Conservation (phyloP, 2,113 vertebrate genomes). For the Forbesichthys agassizii region DNA sequence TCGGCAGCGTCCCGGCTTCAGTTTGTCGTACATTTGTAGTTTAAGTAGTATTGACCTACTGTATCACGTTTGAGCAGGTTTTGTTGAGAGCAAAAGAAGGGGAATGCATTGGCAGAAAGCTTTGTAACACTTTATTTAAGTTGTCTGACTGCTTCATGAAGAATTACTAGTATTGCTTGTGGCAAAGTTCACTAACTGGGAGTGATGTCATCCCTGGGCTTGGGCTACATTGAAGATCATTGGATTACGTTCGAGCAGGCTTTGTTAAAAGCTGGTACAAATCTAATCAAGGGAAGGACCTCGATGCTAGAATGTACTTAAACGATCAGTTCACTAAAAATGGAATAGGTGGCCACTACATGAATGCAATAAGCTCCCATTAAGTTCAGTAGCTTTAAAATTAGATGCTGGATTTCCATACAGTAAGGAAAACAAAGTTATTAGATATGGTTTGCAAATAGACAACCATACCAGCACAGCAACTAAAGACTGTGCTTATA, state of each 20-base stretch:
- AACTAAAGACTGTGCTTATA: not conserved
- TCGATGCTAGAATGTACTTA: slow-evolving; percentile 66
- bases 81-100: no score
- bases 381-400: slow-evolving; percentile 54
- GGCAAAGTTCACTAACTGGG: slow-evolving; percentile 41
- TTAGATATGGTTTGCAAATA: slow-evolving; percentile 10
- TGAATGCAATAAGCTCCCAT: slow-evolving; percentile 57
- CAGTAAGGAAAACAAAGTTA: slow-evolving; percentile 46
- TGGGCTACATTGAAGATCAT: slow-evolving; percentile 60
- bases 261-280: slow-evolving; percentile 72
- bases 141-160: slow-evolving; percentile 33
- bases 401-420: slow-evolving; percentile 23
- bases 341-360: slow-evolving; percentile 23
- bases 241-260: slow-evolving; percentile 71
- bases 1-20: no score
- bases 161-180: slow-evolving; percentile 34
- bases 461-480: slow-evolving; percentile 25
- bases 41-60: no score
- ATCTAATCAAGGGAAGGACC: slow-evolving; percentile 69
- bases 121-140: not conserved
- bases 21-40: no score
- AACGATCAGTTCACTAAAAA: slow-evolving; percentile 56
- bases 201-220: slow-evolving; percentile 52
- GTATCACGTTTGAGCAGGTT: no score
- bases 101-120: not conserved